Percentiles rank a stretch among this genome's conserved stretches.
phyloP scores from a whole-genome alignment of 2,113 vertebrate genomes.

The Desmodus rotundus region DNA sequence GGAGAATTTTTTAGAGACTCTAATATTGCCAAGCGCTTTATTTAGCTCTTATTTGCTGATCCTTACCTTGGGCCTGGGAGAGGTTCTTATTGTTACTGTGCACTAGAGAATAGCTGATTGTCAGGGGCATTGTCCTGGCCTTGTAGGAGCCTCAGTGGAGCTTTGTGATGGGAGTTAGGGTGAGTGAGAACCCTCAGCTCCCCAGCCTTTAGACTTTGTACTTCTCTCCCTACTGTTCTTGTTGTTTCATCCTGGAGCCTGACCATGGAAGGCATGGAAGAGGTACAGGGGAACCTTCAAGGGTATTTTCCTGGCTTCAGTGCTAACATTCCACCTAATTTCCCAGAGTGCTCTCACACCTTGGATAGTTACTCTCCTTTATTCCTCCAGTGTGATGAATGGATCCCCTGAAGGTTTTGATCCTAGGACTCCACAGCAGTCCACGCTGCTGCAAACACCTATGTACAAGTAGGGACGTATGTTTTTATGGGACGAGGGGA shows the following conservation, averaged over 20 bases:
- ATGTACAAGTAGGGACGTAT: neutral
- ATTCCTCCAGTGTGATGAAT: neutral
- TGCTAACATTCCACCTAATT: neutral
- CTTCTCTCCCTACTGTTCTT: neutral
- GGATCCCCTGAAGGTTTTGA: neutral
- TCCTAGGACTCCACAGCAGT: neutral
- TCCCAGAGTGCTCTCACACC: neutral
- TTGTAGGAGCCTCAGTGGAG: neutral
- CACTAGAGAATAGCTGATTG: neutral
- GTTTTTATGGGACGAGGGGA: neutral
- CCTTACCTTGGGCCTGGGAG: neutral
- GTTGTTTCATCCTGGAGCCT: neutral
- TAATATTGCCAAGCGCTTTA: neutral
- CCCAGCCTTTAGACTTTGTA: neutral
- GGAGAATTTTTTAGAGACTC: neutral
- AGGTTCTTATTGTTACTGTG: neutral
- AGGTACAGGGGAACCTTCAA: neutral
- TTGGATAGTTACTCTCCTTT: neutral
- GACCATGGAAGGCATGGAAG: too few species aligned
- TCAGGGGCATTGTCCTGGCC: neutral
- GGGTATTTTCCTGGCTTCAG: neutral
- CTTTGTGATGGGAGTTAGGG: neutral
- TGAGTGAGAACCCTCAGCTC: neutral
- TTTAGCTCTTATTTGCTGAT: conserved; percentile 14
- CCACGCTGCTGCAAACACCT: neutral